A percentile compares a stretch with the other conserved stretches of the same genome.
phyloP scores from a whole-genome alignment of 2,113 vertebrate species.

The Stigmatopora nigra region DNA sequence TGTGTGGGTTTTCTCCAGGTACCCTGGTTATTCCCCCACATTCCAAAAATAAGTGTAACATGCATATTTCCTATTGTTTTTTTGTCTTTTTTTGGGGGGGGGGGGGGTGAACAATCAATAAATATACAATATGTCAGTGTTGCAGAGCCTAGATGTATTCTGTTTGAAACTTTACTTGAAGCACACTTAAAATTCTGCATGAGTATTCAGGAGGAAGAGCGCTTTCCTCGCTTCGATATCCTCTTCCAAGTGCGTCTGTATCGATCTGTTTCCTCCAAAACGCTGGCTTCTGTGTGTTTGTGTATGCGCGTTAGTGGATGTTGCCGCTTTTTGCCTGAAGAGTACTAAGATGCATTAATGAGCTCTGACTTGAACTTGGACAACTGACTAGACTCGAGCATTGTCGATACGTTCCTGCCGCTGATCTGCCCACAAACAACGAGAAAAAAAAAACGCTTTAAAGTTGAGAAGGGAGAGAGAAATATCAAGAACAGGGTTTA shows the following conservation, averaged over 20 bases:
- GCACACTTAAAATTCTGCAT: conserved; percentile 27
- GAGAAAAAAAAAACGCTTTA: conserved; percentile 22
- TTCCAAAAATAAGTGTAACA: neutral
- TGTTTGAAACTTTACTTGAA: neutral
- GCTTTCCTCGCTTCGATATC: conserved; percentile 27
- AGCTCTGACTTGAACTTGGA: conserved; percentile 49
- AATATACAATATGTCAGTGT: neutral
- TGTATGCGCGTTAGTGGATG: conserved; percentile 5
- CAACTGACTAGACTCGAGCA: conserved; percentile 51
- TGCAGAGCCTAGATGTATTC: neutral
- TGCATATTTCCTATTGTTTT: neutral
- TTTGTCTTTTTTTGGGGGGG: neutral
- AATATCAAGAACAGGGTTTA: conserved; percentile 18
- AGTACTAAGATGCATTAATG: conserved; percentile 64
- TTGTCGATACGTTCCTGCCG: conserved; percentile 51
- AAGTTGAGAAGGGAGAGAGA: conserved; percentile 12
- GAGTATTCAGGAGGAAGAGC: conserved; percentile 21
- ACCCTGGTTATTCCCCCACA: no score
- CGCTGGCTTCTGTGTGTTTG: conserved; percentile 7
- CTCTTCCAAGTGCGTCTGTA: conserved; percentile 47
- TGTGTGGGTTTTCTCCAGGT: no score
- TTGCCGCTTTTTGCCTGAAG: conserved; percentile 42
- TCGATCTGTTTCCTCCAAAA: conserved; percentile 52
- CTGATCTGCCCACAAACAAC: conserved; percentile 49
- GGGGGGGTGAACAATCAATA: neutral